Conservation (phyloP, 2,888 invertebrate species). For the Drosophila koepferae region DNA sequence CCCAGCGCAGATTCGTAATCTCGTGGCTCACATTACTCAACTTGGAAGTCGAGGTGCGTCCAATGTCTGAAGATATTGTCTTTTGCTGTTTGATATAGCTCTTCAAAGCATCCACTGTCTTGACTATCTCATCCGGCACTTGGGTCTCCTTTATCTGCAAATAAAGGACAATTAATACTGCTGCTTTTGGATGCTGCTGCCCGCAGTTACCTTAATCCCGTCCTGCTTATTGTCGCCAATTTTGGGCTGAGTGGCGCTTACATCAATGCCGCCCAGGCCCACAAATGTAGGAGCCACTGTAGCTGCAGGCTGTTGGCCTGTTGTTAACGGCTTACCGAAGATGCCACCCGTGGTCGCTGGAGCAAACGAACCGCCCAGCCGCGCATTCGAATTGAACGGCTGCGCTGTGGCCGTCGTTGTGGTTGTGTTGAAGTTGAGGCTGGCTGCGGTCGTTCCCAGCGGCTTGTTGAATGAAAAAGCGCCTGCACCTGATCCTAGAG, state of each 20-base stretch:
- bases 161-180: rapidly evolving
- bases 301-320: slow-evolving; percentile 45
- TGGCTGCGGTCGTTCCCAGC: slow-evolving; percentile 72
- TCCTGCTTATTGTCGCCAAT: slow-evolving; percentile 83
- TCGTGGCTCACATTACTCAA: slow-evolving; percentile 82
- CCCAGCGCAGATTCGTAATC: slow-evolving; percentile 81
- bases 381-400: slow-evolving; percentile 61
- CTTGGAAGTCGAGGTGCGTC: slow-evolving; percentile 87
- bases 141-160: slow-evolving; percentile 83
- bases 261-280: slow-evolving; percentile 84
- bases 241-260: slow-evolving; percentile 83
- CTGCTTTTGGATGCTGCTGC: not conserved
- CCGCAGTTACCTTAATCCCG: slow-evolving; percentile 72
- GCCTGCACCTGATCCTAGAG: slow-evolving; percentile 34
- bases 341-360: slow-evolving; percentile 49
- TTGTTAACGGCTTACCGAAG: slow-evolving; percentile 75
- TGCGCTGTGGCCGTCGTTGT: slow-evolving; percentile 78
- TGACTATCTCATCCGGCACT: slow-evolving; percentile 91
- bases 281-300: slow-evolving; percentile 75
- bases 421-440: slow-evolving; percentile 81
- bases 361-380: slow-evolving; percentile 39
- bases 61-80: slow-evolving; percentile 91
- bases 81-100: slow-evolving; percentile 95
- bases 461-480: slow-evolving; percentile 77
- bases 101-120: slow-evolving; percentile 92